phyloP scores from a whole-genome alignment of 1,140 invertebrate genomes.

The Zaprionus taronus region DNA sequence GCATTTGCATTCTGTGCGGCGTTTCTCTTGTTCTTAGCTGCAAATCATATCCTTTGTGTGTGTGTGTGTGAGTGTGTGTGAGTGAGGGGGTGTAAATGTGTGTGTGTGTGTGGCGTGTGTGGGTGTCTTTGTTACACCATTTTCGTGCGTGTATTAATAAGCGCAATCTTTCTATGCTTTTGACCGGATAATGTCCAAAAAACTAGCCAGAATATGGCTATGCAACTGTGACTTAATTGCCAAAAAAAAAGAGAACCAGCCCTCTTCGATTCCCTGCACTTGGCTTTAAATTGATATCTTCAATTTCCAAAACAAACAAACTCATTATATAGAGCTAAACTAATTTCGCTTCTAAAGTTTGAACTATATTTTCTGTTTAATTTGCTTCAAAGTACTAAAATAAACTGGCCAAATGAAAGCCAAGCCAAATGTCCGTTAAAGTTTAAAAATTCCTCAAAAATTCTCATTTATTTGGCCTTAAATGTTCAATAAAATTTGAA shows the following conservation, averaged over 20 bases:
- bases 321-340: not conserved
- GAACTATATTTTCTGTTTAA: too few species aligned
- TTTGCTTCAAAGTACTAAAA: not conserved
- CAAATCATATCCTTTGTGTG: not conserved
- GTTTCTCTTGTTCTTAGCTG: not conserved
- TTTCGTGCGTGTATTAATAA: not conserved
- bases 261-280: not conserved
- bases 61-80: not conserved
- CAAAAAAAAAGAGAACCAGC: not conserved
- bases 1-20: slow-evolving; percentile 19
- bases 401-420: not conserved
- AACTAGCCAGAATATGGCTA: not conserved
- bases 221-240: not conserved
- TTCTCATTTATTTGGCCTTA: too few species aligned
- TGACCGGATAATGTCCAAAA: not conserved
- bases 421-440: not conserved
- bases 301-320: not conserved
- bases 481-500: too few species aligned
- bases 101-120: too few species aligned
- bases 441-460: not conserved
- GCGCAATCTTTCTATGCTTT: not conserved
- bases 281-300: not conserved
- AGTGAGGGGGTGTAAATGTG: not conserved
- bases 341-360: not conserved
- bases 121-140: not conserved